phyloP scores from a whole-genome alignment of 2,888 invertebrate genomes.

The Callimorpha dominula region DNA sequence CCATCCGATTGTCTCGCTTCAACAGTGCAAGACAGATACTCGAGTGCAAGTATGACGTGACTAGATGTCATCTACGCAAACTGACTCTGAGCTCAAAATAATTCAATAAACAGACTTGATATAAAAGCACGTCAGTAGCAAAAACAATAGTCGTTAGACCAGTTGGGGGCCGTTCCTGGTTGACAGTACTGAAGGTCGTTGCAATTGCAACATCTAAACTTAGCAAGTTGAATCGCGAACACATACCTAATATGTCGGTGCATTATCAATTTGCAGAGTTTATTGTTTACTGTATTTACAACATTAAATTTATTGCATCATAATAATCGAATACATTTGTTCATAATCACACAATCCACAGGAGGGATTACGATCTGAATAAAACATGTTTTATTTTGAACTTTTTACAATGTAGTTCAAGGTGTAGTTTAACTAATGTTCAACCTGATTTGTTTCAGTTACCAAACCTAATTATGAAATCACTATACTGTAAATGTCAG shows the following conservation, averaged over 20 bases:
- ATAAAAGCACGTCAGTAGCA: conserved; percentile 14
- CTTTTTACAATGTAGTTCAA: background rate
- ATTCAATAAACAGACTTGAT: background rate
- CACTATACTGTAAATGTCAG: background rate
- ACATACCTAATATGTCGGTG: background rate
- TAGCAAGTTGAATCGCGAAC: background rate
- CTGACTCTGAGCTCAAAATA: background rate
- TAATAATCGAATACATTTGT: no score
- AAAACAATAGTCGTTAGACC: conserved; percentile 55
- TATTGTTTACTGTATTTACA: background rate
- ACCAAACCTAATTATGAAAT: background rate
- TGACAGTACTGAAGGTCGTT: conserved; percentile 60
- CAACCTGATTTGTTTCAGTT: background rate
- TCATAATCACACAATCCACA: no score
- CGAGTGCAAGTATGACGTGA: background rate
- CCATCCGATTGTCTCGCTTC: background rate
- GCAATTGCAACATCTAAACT: conserved; percentile 12
- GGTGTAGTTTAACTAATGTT: background rate
- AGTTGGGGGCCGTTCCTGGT: conserved; percentile 48
- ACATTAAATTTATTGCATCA: background rate
- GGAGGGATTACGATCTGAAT: no score
- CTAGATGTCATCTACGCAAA: background rate
- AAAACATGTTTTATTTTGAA: background rate
- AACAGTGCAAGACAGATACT: background rate
- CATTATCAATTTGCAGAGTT: background rate